Percentiles rank a stretch among this genome's conserved stretches.
Evolutionary conservation across 2,888 invertebrate genomes (phyloP).

Genomic region (Atherix ibis): DNA sequence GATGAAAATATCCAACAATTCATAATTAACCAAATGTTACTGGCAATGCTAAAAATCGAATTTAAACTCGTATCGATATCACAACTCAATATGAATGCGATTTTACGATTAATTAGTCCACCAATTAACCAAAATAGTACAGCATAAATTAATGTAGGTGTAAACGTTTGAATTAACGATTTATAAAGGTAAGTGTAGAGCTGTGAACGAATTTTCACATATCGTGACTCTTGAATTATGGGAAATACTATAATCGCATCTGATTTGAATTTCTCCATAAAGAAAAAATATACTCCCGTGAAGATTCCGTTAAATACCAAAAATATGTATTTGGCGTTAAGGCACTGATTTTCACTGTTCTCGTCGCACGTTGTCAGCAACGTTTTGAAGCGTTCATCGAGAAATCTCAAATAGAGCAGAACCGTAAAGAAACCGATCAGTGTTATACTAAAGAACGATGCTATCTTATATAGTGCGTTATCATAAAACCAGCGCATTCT

Average conservation of each 20-base stretch:
- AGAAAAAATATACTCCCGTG: slow-evolving; percentile 41
- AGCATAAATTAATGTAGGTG: slow-evolving; percentile 46
- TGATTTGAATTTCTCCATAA: slow-evolving; percentile 16
- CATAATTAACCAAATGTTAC: slow-evolving; percentile 35
- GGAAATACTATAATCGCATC: slow-evolving; percentile 43
- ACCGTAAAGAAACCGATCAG: slow-evolving; percentile 49
- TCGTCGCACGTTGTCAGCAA: slow-evolving; percentile 35
- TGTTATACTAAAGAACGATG: slow-evolving; percentile 36
- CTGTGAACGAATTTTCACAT: slow-evolving; percentile 46
- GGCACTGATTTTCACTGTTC: slow-evolving; percentile 39
- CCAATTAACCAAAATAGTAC: slow-evolving; percentile 47
- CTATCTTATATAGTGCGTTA: slow-evolving; percentile 43
- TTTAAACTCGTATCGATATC: slow-evolving; percentile 19
- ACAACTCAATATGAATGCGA: slow-evolving; percentile 39
- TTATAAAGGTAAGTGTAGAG: slow-evolving; percentile 40
- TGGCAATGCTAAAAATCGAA: slow-evolving; percentile 25
- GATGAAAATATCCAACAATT: slow-evolving; percentile 54
- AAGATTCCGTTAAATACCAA: slow-evolving; percentile 50
- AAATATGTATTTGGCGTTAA: slow-evolving; percentile 52
- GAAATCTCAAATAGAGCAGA: slow-evolving; percentile 51
- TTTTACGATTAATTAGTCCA: slow-evolving; percentile 34
- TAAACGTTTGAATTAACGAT: slow-evolving; percentile 41
- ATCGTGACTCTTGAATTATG: slow-evolving; percentile 52
- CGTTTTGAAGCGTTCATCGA: slow-evolving; percentile 41
- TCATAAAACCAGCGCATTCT: slow-evolving; percentile 49